These are phyloP conservation scores for Myripristis jacobus DNA, from an alignment of 2,797 vertebrate species.

Conservation along the genomic window DNA sequence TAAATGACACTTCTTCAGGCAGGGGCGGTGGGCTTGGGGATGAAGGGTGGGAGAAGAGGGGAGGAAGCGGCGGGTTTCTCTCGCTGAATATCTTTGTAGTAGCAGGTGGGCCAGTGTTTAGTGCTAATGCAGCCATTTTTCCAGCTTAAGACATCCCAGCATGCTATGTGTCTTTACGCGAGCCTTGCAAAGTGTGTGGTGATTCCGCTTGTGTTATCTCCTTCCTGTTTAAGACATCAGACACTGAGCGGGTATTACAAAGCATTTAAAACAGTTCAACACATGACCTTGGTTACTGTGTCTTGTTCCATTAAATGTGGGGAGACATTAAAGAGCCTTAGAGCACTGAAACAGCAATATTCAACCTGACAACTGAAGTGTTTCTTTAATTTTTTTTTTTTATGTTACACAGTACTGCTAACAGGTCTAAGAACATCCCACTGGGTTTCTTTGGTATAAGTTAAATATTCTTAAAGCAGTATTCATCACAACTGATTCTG, in stretches of 20 bases:
- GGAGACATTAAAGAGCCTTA: slow-evolving; percentile 21
- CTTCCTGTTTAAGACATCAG: slow-evolving; percentile 18
- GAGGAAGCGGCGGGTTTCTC: slow-evolving; percentile 26
- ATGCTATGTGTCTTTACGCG: not conserved
- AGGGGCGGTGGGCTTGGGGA: not conserved
- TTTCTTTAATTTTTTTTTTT: slow-evolving; percentile 1
- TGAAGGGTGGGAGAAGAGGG: slow-evolving; percentile 9
- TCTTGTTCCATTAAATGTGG: slow-evolving; percentile 20
- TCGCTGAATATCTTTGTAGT: slow-evolving; percentile 24
- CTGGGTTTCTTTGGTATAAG: slow-evolving; percentile 47
- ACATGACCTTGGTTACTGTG: slow-evolving; percentile 1
- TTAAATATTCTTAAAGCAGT: slow-evolving; percentile 61
- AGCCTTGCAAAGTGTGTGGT: not conserved
- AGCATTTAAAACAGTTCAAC: not conserved
- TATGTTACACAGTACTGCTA: slow-evolving; percentile 11
- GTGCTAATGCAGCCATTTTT: not conserved
- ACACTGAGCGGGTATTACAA: slow-evolving; percentile 13
- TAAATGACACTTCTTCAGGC: slow-evolving; percentile 59
- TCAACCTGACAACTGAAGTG: not conserved
- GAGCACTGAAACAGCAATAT: slow-evolving; percentile 11
- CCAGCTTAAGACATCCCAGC: not conserved
- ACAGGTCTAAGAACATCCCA: slow-evolving; percentile 35
- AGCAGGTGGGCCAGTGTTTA: slow-evolving; percentile 13
- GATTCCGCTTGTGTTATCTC: not conserved
- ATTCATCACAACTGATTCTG: slow-evolving; percentile 69